Percentiles rank a stretch among this genome's conserved stretches.
These are phyloP conservation scores for Halictus quadricinctus DNA, from an alignment of 2,888 invertebrate species.

Conservation along the genomic window DNA sequence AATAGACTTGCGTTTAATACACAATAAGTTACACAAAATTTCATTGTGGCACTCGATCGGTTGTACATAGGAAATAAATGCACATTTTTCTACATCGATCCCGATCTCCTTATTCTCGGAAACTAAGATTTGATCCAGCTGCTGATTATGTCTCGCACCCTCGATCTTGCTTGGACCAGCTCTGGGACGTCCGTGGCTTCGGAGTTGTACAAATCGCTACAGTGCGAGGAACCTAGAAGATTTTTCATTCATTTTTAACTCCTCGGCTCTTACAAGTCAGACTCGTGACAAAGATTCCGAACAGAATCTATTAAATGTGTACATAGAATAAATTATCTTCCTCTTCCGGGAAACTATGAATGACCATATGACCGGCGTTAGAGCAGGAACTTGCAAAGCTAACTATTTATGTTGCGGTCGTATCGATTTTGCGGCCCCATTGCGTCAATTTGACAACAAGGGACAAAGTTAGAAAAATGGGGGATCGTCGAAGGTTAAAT, in stretches of 20 bases:
- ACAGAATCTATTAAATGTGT: too few species aligned
- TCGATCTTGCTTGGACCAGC: slow-evolving; percentile 64
- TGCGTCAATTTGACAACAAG: not conserved
- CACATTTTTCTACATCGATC: slow-evolving; percentile 27
- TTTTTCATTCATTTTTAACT: not conserved
- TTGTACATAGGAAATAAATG: slow-evolving; percentile 59
- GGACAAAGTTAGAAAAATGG: not conserved
- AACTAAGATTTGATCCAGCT: slow-evolving; percentile 64
- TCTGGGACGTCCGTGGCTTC: slow-evolving; percentile 52
- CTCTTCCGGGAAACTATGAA: too few species aligned
- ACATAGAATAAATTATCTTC: too few species aligned
- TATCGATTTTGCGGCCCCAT: not conserved
- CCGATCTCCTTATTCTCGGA: not conserved
- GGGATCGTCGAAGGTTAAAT: not conserved
- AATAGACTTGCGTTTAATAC: not conserved
- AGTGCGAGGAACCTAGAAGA: slow-evolving; percentile 72
- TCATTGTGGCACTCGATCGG: slow-evolving; percentile 4
- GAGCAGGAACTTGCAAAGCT: not conserved
- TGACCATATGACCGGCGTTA: too few species aligned
- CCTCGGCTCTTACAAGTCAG: too few species aligned
- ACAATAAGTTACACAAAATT: slow-evolving; percentile 13
- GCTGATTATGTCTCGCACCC: slow-evolving; percentile 63
- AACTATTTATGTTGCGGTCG: not conserved
- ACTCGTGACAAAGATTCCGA: too few species aligned
- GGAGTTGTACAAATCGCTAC: slow-evolving; percentile 68